Evolutionary conservation across 2,888 invertebrate species (phyloP).

Genomic region (Malacosoma neustria): DNA sequence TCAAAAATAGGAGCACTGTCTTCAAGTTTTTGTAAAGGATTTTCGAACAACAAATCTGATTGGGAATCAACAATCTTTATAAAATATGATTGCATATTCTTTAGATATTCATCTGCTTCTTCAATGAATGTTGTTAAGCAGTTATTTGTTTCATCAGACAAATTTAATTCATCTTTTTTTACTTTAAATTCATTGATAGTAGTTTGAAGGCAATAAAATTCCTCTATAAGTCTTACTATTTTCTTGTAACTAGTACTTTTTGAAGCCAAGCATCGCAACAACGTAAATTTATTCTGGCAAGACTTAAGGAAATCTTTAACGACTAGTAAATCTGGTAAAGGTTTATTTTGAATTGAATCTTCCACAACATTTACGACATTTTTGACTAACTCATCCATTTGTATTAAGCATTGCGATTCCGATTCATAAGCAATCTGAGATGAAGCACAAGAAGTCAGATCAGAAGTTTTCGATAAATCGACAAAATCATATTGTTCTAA

Average conservation of each 20-base stretch:
- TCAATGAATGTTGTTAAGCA: conserved; percentile 32
- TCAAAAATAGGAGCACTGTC: conserved; percentile 9
- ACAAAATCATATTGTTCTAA: conserved; percentile 53
- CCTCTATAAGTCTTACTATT: conserved; percentile 49
- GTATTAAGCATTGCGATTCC: conserved; percentile 35
- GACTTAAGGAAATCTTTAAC: conserved; percentile 46
- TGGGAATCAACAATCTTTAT: conserved; percentile 37
- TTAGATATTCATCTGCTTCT: conserved; percentile 35
- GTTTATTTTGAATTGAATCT: conserved; percentile 29
- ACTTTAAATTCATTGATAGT: conserved; percentile 36
- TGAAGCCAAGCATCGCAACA: conserved; percentile 37
- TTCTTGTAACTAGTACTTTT: conserved; percentile 44
- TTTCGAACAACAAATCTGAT: conserved; percentile 31
- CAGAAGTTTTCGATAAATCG: conserved; percentile 40
- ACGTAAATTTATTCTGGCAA: conserved; percentile 44
- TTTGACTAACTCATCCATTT: conserved; percentile 41
- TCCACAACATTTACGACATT: conserved; percentile 39
- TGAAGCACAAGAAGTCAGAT: conserved; percentile 31
- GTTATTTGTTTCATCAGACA: conserved; percentile 30
- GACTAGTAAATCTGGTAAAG: conserved; percentile 35
- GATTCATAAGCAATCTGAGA: conserved; percentile 35
- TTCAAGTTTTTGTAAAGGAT: conserved; percentile 31
- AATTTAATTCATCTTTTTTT: conserved; percentile 22
- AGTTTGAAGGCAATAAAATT: conserved; percentile 35
- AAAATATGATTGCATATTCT: conserved; percentile 31